phyloP scores from a whole-genome alignment of 2,888 invertebrate species.

The Adineta ricciae region DNA sequence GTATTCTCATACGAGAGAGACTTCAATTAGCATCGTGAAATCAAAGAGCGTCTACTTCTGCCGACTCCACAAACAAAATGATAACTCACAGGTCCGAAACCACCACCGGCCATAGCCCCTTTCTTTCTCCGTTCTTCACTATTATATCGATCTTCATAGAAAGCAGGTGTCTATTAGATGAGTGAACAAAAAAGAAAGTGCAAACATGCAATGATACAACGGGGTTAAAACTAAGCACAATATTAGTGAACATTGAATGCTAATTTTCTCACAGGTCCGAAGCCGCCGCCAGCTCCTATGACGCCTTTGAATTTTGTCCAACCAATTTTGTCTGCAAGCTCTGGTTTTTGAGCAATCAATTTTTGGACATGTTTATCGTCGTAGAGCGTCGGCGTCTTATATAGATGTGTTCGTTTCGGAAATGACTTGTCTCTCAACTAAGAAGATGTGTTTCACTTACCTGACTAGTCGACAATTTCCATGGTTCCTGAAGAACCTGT shows the following conservation, averaged over 20 bases:
- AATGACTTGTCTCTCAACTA: neutral
- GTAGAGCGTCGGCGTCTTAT: neutral
- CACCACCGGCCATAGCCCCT: conserved; percentile 72
- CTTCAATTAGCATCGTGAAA: too few relatives aligned
- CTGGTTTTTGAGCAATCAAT: neutral
- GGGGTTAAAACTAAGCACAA: neutral
- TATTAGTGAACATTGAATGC: neutral
- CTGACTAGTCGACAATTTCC: conserved; percentile 78
- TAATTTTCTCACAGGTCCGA: neutral
- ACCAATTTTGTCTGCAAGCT: neutral
- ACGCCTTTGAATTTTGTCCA: neutral
- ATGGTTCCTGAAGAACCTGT: conserved; percentile 91
- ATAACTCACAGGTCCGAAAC: conserved; percentile 68
- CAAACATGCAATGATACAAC: neutral
- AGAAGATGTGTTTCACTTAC: conserved; percentile 38
- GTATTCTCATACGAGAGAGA: too few relatives aligned
- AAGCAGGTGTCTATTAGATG: neutral
- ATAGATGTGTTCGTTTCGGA: neutral
- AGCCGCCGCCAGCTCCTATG: neutral
- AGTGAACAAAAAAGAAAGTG: neutral
- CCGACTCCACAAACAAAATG: neutral
- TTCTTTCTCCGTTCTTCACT: neutral
- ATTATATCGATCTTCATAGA: neutral
- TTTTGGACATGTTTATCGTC: neutral
- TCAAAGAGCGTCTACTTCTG: neutral